Base-by-base conservation (phyloP, 2,888 invertebrate species). In the Trisateles emortualis region DNA sequence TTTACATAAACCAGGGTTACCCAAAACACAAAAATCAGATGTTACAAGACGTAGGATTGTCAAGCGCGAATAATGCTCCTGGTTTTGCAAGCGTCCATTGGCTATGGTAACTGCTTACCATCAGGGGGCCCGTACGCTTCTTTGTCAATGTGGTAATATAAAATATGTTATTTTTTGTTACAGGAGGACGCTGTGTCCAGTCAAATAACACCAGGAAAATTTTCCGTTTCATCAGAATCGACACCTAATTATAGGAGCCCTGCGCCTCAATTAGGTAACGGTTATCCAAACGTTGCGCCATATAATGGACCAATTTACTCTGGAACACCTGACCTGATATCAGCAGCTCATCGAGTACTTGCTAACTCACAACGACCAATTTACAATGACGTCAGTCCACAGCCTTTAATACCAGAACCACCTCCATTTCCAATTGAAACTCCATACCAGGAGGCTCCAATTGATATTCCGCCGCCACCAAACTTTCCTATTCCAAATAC, bases 111-210 rank as follows among this genome's bases (percentile, higher is more conserved):
- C n/a, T n/a, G n/a, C n/a, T n/a, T n/a, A n/a, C n/a, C n/a, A n/a
- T n/a, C n/a, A n/a, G n/a, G n/a, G n/a, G n/a, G n/a, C n/a, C n/a
- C n/a, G n/a, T n/a, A n/a, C n/a, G n/a, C n/a, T n/a, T n/a, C n/a
- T n/a, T n/a, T n/a, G n/a, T n/a, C n/a, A n/a, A n/a, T n/a, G n/a
- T n/a, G 3, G 22, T 32, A 52, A 39, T 54, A 45, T 47, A 17
- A 49, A 54, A 8, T 22, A 13, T 56, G 9, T 16, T 45, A 62
- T 46, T 45, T 26, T 56, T 51, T 46, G 68, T 76, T 65, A n/a
- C 79, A 79, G 79, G 54, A 53, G 52, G 47, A 40, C 11, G 35
- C 50, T 42, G 59, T 60, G 39, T 19, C 42, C 13, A 44, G 68
- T 52, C 54, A 59, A 39, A 64, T 53, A 41, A 54, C 49, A 13